Evolutionary conservation across 2,888 invertebrate genomes (phyloP), one percentile per base, ranked within the genome.

Genomic region (Tridacna gigas): DNA sequence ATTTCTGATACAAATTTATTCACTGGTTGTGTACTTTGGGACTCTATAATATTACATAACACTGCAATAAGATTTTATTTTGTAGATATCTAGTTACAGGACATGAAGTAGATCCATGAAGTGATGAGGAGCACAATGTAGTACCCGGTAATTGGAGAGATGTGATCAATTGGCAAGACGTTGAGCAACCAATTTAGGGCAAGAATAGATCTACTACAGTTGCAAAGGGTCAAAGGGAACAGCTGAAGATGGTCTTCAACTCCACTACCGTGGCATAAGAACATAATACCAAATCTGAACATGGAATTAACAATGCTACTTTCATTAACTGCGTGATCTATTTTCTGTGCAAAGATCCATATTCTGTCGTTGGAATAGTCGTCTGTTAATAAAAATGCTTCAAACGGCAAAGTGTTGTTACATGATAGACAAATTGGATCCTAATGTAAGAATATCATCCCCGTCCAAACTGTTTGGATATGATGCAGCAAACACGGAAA

Each of bases 131-230:
- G 67, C 83, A 82, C 69, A 77, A 76, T 71, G 22, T 83, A 25
- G 73, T 73, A 37, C 80, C 79, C 56, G 82, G 83, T 60, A 66
- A 75, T 26, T 82, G 84, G 82, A 74, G 84, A 67, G 20, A 79
- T 47, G 75, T 67, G 61, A 48, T 76, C 22, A 71, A 74, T 51
- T 78, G 74, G 80, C 61, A 63, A 56, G 80, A 80, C 66, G 76
- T 83, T 18, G 56, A 25, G 20, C 80, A 83, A 73, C 73, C 67
- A 45, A 22, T n/a, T 80, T 75, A 61, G 78, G 47, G 47, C n/a
- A 51, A 73, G 25, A 81, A 81, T 66, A 37, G 47, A 25, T 74
- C 77, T 18, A 81, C 81, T 69, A 60, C 51, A n/a, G 81, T 77
- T 48, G 77, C 66, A 25, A 77, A 56, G 51, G 45, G 60, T 61